Percentiles rank a stretch among this genome's conserved stretches.
Conservation (phyloP, 2,113 vertebrate species). For the Triplophysa rosa region DNA sequence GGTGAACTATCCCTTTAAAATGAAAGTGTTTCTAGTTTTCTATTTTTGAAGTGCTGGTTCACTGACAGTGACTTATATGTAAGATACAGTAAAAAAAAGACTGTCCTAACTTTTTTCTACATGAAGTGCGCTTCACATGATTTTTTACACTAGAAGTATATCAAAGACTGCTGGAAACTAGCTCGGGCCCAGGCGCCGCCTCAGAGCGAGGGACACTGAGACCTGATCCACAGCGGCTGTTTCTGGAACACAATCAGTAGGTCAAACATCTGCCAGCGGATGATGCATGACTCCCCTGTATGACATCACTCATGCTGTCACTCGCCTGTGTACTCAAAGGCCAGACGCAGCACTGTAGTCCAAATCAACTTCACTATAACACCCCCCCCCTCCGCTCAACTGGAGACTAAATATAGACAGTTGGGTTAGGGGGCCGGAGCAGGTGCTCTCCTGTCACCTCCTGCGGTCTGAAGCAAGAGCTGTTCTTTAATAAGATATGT, state of each 20-base stretch:
- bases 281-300: conserved; percentile 54
- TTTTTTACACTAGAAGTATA: background rate
- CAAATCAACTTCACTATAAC: conserved; percentile 56
- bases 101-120: background rate
- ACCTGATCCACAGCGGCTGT: conserved; percentile 44
- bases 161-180: conserved; percentile 9
- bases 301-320: conserved; percentile 62
- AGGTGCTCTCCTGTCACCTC: conserved; percentile 44
- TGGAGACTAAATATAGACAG: conserved; percentile 43
- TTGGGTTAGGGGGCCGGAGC: conserved; percentile 22
- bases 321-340: conserved; percentile 53
- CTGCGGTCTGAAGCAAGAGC: conserved; percentile 7
- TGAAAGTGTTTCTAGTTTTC: too few species aligned
- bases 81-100: too few species aligned
- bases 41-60: too few species aligned
- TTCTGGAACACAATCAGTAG: conserved; percentile 55
- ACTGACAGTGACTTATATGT: too few species aligned
- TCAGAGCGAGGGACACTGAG: conserved; percentile 28
- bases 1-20: too few species aligned
- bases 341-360: conserved; percentile 50
- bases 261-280: conserved; percentile 61
- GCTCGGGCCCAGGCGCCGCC: conserved; percentile 3
- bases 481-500: conserved; percentile 12
- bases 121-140: too few species aligned
- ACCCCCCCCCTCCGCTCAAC: conserved; percentile 25